These are phyloP conservation scores for Diarsia mendica DNA, from an alignment of 2,888 invertebrate genomes.

Conservation along the genomic window DNA sequence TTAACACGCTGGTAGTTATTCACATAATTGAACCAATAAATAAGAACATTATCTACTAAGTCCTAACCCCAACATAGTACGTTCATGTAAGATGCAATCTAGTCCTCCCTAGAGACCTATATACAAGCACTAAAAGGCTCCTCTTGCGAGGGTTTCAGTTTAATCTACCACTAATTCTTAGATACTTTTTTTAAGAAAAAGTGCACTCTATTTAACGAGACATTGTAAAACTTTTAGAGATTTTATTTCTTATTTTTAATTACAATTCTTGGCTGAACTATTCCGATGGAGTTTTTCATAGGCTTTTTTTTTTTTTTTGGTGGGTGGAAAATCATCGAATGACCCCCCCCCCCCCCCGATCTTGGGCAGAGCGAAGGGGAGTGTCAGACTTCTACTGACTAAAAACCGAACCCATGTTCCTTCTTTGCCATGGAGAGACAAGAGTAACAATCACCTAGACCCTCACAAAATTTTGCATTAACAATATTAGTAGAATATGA, in stretches of 20 bases:
- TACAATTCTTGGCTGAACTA: background rate
- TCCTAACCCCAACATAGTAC: constrained; percentile 18
- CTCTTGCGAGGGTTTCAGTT: constrained; percentile 15
- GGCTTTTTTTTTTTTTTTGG: too few relatives aligned
- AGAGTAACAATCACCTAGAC: too few relatives aligned
- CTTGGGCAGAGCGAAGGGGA: too few relatives aligned
- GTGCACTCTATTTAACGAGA: background rate
- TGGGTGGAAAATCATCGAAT: too few relatives aligned
- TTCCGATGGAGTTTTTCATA: background rate
- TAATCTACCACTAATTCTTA: constrained; percentile 1
- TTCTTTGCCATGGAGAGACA: too few relatives aligned
- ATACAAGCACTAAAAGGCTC: constrained; percentile 37
- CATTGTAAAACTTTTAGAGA: background rate
- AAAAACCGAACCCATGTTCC: too few relatives aligned
- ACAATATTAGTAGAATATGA: too few relatives aligned
- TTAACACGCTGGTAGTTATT: background rate
- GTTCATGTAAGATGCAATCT: constrained; percentile 41
- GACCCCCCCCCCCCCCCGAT: too few relatives aligned
- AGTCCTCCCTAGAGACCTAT: constrained; percentile 36
- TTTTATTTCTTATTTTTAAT: background rate
- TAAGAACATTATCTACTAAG: constrained; percentile 8
- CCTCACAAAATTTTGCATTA: too few relatives aligned
- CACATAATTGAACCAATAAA: background rate
- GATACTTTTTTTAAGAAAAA: background rate
- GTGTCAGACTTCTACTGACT: too few relatives aligned